Evolutionary conservation across 1,140 invertebrate genomes (phyloP).

Genomic region (Lamellibrachia luymesi): DNA sequence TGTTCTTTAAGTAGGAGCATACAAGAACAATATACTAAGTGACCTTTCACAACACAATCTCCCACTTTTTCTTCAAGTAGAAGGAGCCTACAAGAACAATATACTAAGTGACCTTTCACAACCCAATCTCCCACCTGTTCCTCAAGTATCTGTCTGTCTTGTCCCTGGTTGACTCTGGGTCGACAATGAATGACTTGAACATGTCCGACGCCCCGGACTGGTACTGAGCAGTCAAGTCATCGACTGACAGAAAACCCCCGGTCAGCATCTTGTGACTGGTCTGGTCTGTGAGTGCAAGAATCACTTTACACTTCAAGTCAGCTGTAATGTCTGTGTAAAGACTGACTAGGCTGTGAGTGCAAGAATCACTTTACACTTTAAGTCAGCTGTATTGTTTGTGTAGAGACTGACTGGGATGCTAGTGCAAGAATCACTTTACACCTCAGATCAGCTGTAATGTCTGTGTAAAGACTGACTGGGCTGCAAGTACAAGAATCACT

Average conservation of each 20-base stretch:
- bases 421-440: background rate
- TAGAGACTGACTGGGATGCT: too few relatives aligned
- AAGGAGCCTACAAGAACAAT: too few relatives aligned
- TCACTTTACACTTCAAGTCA: too few relatives aligned
- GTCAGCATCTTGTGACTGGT: background rate
- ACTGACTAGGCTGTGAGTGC: background rate
- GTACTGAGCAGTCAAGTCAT: conserved; percentile 2
- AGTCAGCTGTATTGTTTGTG: background rate
- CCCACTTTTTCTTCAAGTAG: background rate
- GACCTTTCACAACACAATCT: too few relatives aligned
- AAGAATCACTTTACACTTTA: background rate
- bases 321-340: too few relatives aligned
- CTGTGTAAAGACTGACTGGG: too few relatives aligned
- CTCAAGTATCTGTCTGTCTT: conserved; percentile 9
- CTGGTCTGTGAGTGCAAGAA: background rate
- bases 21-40: too few relatives aligned
- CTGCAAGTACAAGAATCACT: background rate
- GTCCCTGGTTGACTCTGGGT: background rate
- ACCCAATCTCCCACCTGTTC: background rate
- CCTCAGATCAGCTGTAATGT: background rate
- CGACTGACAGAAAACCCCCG: conserved; percentile 1
- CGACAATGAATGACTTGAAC: conserved; percentile 9
- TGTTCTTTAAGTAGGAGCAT: too few relatives aligned
- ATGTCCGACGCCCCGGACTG: background rate
- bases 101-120: too few relatives aligned